Base-by-base conservation (phyloP, 2,888 invertebrate species). In the Sylvicola cinctus region DNA sequence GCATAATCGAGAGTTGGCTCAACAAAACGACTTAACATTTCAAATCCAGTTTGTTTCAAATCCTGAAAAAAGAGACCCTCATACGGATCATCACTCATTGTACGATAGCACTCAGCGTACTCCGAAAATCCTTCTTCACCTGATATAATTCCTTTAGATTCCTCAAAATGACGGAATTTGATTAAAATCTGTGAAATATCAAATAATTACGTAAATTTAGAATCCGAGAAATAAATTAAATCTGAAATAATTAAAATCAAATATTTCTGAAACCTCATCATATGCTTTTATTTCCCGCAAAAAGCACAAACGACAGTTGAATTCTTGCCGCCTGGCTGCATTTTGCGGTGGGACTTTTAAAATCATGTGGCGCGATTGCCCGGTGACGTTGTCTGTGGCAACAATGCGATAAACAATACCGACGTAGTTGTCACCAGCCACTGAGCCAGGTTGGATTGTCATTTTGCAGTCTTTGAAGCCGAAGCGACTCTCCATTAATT, bases 1-100 rank as follows among this genome's bases (percentile, higher is more conserved):
- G 60, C 51, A 38, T 58, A 48, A 29, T 60, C 53, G 14, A 51
- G 48, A 13, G 58, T 51, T 14, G 45, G 38, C 15, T 56, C 54
- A 33, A 51, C 49, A 3, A 54, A 52, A 33, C 54, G 43, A 26
- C 55, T 54, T 12, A 45, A 52, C 57, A 56, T 57, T 23, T 46
- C 44, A 40, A 50, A 57, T 12, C 53, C 54, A 36, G 42, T 43
- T 17, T 45, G 42, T 37, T 44, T 45, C 13, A 57, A 43, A 40
- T 57, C 57, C 38, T 57, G 56, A 52, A 57, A 52, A 4, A 51
- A 55, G 7, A 57, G 52, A 16, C 54, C 43, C 41, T 57, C 50
- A 16, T 42, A 36, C 35, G 41, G 44, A 4, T 54, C 55, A 1
- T 46, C 43, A 7, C 11, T 15, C 7, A 35, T 3, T 8, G 33